phyloP scores from a whole-genome alignment of 2,797 vertebrate genomes.

The Enteromius viviparus region DNA sequence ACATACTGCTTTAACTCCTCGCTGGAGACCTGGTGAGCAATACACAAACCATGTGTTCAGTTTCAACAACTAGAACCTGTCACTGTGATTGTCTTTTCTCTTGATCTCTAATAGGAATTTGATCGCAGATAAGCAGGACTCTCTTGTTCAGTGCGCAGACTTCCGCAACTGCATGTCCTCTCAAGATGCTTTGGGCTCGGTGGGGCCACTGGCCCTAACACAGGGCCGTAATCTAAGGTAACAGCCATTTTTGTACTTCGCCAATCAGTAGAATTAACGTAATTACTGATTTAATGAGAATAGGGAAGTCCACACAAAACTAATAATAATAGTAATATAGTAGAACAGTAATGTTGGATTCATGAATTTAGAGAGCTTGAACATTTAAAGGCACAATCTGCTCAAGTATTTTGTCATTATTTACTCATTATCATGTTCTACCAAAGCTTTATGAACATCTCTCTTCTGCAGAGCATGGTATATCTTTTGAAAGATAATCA shows the following conservation, averaged over 20 bases:
- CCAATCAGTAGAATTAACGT: neutral
- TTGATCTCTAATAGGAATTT: conserved; percentile 84
- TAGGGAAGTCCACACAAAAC: neutral
- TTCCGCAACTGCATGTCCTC: conserved; percentile 90
- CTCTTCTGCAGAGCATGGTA: neutral
- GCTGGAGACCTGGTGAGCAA: conserved; percentile 90
- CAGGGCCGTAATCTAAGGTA: conserved; percentile 95
- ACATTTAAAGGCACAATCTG: neutral
- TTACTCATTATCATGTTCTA: neutral
- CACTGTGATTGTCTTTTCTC: neutral
- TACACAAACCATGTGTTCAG: neutral
- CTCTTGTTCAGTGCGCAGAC: conserved; percentile 92
- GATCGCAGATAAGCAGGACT: conserved; percentile 93
- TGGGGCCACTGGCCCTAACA: conserved; percentile 91
- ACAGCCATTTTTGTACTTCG: rapidly evolving
- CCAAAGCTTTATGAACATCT: neutral
- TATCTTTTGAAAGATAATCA: neutral
- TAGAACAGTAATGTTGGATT: neutral
- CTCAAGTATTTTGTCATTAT: neutral
- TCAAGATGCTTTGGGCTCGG: conserved; percentile 87
- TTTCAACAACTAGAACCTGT: neutral
- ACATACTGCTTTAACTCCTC: conserved; percentile 93
- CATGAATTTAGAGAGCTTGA: neutral
- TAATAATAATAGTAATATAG: neutral
- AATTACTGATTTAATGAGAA: neutral